Conservation (phyloP, 2,797 vertebrate genomes). For the Hyperoplus immaculatus region DNA sequence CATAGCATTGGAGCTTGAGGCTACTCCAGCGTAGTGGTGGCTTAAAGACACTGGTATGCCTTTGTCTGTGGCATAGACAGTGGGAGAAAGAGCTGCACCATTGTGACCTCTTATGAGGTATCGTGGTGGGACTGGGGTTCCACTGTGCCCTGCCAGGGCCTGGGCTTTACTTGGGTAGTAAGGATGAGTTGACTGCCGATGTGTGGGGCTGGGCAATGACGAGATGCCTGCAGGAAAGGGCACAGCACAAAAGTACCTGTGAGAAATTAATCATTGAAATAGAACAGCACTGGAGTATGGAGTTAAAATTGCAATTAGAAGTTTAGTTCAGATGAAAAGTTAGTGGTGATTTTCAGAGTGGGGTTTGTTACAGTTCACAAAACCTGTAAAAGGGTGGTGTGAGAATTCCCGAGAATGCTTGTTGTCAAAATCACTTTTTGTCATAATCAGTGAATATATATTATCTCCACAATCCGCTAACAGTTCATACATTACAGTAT, state of each 20-base stretch:
- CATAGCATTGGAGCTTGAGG: slow-evolving; percentile 49
- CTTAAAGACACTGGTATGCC: slow-evolving; percentile 72
- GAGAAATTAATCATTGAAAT: neutral
- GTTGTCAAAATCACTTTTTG: no score
- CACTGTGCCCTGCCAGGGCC: slow-evolving; percentile 63
- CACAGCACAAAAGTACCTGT: slow-evolving; percentile 18
- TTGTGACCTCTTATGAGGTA: slow-evolving; percentile 75
- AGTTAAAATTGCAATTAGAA: neutral
- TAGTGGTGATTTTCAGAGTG: slow-evolving; percentile 1
- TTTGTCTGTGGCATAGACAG: slow-evolving; percentile 71
- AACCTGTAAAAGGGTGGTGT: no score
- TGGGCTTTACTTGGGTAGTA: slow-evolving; percentile 66
- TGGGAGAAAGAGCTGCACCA: slow-evolving; percentile 39
- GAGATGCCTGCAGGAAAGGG: slow-evolving; percentile 60
- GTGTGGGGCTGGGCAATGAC: slow-evolving; percentile 64
- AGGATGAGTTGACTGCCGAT: slow-evolving; percentile 72
- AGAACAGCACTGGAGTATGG: neutral
- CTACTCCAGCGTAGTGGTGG: slow-evolving; percentile 33
- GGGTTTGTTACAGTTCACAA: no score
- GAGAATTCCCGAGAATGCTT: no score
- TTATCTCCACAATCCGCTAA: no score
- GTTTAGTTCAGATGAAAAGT: neutral
- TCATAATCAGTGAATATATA: no score
- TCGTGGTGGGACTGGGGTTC: slow-evolving; percentile 77
- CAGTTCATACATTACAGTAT: no score